These are phyloP conservation scores for Hemicrepidius hirtus DNA, from an alignment of 2,888 invertebrate species.

Conservation along the genomic window DNA sequence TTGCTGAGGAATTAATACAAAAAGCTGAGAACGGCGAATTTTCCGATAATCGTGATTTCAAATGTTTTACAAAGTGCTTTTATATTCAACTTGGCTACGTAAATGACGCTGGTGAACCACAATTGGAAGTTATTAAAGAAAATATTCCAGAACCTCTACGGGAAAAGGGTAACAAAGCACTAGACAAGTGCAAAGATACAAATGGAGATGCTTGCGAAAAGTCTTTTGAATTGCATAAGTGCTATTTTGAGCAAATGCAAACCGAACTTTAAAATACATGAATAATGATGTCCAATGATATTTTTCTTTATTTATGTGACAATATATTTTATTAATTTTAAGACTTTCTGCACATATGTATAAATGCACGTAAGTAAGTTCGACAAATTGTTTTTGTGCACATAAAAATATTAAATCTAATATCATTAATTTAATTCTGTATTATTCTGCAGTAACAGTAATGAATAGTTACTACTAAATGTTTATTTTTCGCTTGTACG, in stretches of 20 bases:
- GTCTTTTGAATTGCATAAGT: conserved; percentile 50
- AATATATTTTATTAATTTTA: background rate
- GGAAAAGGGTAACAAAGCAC: conserved; percentile 68
- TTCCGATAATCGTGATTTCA: conserved; percentile 15
- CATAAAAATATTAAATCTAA: too few relatives aligned
- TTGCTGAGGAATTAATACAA: conserved; percentile 11
- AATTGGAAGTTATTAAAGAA: conserved; percentile 68
- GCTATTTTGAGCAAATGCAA: conserved; percentile 42
- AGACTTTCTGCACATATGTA: too few relatives aligned
- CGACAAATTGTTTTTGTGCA: too few relatives aligned
- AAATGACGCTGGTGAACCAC: conserved; percentile 66
- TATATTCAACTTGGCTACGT: conserved; percentile 65
- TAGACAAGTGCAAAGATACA: conserved; percentile 70
- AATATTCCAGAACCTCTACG: conserved; percentile 71
- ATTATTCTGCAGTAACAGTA: too few relatives aligned
- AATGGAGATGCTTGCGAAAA: conserved; percentile 63
- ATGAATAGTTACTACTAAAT: too few relatives aligned
- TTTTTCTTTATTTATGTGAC: background rate
- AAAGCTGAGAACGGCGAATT: conserved; percentile 21
- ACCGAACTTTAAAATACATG: background rate
- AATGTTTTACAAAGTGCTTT: conserved; percentile 27
- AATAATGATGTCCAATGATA: background rate
- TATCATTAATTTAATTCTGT: too few relatives aligned
- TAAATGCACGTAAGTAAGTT: too few relatives aligned
- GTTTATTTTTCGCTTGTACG: too few relatives aligned